Percentiles rank a stretch among this genome's conserved stretches.
These are phyloP conservation scores for Fragum sueziense DNA, from an alignment of 2,888 invertebrate species.

Conservation along the genomic window DNA sequence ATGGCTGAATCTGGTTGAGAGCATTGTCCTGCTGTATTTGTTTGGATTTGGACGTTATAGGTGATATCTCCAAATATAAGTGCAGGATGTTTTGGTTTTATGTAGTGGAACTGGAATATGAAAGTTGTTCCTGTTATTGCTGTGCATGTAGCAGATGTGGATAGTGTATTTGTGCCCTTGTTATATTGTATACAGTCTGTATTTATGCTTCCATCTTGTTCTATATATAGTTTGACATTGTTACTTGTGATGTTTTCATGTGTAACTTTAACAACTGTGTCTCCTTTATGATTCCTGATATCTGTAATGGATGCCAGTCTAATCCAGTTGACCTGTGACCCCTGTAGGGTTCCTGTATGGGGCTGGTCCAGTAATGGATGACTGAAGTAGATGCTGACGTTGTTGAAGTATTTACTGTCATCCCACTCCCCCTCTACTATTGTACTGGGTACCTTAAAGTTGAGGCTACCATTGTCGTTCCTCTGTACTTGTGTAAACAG, in stretches of 20 bases:
- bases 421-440: constrained; percentile 69
- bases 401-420: constrained; percentile 73
- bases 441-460: constrained; percentile 69
- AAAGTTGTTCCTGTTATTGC: constrained; percentile 47
- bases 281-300: constrained; percentile 44
- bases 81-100: constrained; percentile 52
- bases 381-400: constrained; percentile 72
- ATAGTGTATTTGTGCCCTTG: constrained; percentile 40
- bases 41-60: constrained; percentile 62
- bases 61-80: constrained; percentile 74
- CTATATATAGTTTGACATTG: background rate
- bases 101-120: constrained; percentile 67
- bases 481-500: constrained; percentile 72
- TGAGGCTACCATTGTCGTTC: constrained; percentile 65
- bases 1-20: constrained; percentile 37
- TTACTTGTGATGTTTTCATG: constrained; percentile 48
- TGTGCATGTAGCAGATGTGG: constrained; percentile 31
- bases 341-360: background rate
- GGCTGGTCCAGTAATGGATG: constrained; percentile 65
- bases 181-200: constrained; percentile 67
- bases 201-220: constrained; percentile 31
- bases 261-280: constrained; percentile 55
- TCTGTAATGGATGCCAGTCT: constrained; percentile 61
- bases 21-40: constrained; percentile 38
- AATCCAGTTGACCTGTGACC: constrained; percentile 60